Conservation (phyloP, 2,797 vertebrate genomes). For the Psittacula derbiana region DNA sequence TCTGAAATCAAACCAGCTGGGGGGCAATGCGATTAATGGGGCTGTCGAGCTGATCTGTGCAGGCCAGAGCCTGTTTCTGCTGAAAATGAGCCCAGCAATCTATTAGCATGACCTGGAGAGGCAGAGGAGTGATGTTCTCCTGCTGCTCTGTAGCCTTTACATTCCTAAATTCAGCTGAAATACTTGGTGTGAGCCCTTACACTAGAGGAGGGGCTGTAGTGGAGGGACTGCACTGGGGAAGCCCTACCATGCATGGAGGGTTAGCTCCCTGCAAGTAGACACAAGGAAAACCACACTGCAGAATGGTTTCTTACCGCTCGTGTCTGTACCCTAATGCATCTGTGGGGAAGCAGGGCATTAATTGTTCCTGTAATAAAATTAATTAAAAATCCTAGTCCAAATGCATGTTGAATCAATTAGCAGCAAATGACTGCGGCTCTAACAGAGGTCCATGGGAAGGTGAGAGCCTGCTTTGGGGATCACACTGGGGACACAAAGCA, state of each 20-base stretch:
- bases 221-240: too few species aligned
- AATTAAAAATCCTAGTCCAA: slow-evolving; percentile 9
- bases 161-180: not conserved
- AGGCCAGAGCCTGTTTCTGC: not conserved
- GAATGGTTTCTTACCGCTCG: not conserved
- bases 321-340: not conserved
- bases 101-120: accelerated
- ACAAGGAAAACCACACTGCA: accelerated
- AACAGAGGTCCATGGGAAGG: not conserved
- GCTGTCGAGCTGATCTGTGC: not conserved
- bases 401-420: slow-evolving; percentile 1
- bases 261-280: not conserved
- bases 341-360: not conserved
- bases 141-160: accelerated
- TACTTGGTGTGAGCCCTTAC: not conserved
- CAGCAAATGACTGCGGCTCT: not conserved
- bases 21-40: accelerated
- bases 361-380: slow-evolving; percentile 21
- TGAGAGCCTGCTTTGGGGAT: not conserved
- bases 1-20: not conserved
- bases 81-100: accelerated
- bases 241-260: accelerated
- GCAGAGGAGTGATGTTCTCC: not conserved
- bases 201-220: accelerated
- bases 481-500: not conserved